phyloP scores from a whole-genome alignment of 2,113 vertebrate species.

The Rafetus swinhoei region DNA sequence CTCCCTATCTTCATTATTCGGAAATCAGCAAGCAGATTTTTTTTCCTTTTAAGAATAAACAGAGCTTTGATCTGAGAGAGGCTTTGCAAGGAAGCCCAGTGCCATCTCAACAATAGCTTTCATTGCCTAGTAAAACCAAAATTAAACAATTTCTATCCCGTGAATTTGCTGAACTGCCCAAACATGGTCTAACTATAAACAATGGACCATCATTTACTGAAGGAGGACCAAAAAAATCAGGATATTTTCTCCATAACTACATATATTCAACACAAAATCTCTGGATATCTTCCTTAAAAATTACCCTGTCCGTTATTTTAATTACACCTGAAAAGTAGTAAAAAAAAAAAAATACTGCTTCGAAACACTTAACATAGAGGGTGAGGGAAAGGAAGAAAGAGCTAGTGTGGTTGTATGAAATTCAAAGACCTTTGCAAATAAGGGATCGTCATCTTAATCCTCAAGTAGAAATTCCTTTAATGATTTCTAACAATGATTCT shows the following conservation, averaged over 20 bases:
- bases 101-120: neutral
- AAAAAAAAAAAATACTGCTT: neutral
- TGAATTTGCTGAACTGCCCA: neutral
- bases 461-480: neutral
- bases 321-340: neutral
- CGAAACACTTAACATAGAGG: neutral
- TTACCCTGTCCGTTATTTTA: neutral
- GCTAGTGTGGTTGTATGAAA: neutral
- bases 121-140: neutral
- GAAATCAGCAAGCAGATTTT: neutral
- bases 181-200: neutral
- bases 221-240: neutral
- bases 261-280: neutral
- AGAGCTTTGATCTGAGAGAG: neutral
- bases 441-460: neutral
- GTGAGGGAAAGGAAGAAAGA: neutral
- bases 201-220: neutral
- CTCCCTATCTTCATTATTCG: neutral
- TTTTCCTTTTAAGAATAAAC: neutral
- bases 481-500: neutral
- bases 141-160: neutral
- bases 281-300: neutral
- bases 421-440: neutral
- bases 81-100: neutral
- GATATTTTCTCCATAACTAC: neutral